Evolutionary conservation across 2,113 vertebrate genomes (phyloP).

Genomic region (Phyllopteryx taeniolatus): DNA sequence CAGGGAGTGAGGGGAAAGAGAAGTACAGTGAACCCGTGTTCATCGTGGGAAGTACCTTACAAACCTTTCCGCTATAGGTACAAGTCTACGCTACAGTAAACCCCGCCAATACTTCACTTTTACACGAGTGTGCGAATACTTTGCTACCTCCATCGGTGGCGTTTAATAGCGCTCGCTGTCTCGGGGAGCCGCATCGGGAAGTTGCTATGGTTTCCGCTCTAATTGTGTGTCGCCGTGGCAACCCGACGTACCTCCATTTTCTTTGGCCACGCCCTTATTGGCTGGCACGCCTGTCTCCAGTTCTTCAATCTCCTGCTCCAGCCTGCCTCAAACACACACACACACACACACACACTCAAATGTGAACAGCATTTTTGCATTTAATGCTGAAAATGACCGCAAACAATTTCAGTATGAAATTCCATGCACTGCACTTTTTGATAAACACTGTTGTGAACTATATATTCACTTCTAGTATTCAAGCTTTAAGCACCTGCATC

Average conservation of each 20-base stretch:
- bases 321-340: conserved; percentile 64
- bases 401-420: neutral
- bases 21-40: conserved; percentile 10
- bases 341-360: conserved; percentile 1
- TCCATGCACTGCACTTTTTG: no score
- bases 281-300: conserved; percentile 77
- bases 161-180: conserved; percentile 34
- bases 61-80: no score
- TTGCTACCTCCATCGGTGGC: conserved; percentile 10
- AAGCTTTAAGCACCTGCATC: no score
- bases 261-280: conserved; percentile 63
- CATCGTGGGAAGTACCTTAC: no score
- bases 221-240: conserved; percentile 46
- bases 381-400: neutral
- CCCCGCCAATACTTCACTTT: no score
- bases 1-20: conserved; percentile 26
- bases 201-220: conserved; percentile 61
- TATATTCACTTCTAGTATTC: no score
- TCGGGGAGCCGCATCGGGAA: conserved; percentile 17
- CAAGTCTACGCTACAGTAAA: no score
- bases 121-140: neutral
- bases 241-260: conserved; percentile 69
- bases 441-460: no score
- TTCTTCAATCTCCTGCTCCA: conserved; percentile 87
- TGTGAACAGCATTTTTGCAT: neutral